phyloP scores from a whole-genome alignment of 2,113 vertebrate species.

The Hucho hucho region DNA sequence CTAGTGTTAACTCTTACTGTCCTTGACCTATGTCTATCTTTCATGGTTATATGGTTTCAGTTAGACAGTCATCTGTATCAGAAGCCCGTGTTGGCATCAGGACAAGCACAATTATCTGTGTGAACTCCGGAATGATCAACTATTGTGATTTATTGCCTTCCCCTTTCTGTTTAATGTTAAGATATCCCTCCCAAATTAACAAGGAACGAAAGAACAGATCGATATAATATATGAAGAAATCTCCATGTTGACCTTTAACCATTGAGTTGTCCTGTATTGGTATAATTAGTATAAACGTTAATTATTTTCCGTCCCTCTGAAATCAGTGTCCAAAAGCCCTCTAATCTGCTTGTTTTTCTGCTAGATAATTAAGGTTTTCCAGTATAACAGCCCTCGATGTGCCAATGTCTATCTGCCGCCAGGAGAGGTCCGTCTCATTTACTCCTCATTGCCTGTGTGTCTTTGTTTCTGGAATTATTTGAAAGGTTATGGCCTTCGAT shows the following conservation, averaged over 20 bases:
- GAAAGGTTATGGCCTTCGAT: neutral
- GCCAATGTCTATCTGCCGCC: conserved; percentile 76
- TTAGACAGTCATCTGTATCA: no score
- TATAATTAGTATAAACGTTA: conserved; percentile 11
- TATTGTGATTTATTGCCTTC: neutral
- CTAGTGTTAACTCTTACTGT: no score
- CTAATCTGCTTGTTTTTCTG: conserved; percentile 66
- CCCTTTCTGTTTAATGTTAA: neutral
- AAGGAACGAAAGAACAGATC: neutral
- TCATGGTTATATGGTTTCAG: no score
- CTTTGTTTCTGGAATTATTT: neutral
- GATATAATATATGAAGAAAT: neutral
- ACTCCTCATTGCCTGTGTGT: conserved; percentile 58
- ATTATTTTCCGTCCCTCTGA: conserved; percentile 38
- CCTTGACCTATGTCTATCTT: no score
- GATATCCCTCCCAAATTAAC: neutral
- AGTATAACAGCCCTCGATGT: conserved; percentile 78
- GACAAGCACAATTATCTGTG: no score
- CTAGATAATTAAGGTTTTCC: conserved; percentile 82
- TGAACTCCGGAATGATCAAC: no score
- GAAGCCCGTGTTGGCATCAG: no score
- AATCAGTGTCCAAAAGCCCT: conserved; percentile 54
- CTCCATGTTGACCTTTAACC: neutral
- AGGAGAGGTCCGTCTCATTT: conserved; percentile 77
- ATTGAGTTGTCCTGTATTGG: neutral